Percentiles rank a stretch among this genome's conserved stretches.
These are phyloP conservation scores for Trichopria drosophilae DNA, from an alignment of 2,888 invertebrate genomes.

Conservation along the genomic window DNA sequence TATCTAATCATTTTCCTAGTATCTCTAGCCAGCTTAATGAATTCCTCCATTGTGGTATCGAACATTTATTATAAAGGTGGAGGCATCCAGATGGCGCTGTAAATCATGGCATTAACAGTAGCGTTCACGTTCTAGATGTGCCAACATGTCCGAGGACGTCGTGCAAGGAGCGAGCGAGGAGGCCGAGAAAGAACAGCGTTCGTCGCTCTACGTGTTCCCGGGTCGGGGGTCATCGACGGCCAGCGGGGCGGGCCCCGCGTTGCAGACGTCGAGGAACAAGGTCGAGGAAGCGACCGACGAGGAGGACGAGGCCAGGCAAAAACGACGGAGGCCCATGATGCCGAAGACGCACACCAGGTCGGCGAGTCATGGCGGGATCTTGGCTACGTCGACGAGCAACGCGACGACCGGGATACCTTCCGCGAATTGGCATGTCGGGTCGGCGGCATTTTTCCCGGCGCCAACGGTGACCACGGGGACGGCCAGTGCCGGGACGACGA, in stretches of 20 bases:
- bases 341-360: constrained; percentile 71
- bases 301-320: constrained; percentile 25
- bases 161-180: constrained; percentile 61
- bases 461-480: background rate
- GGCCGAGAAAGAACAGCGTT: constrained; percentile 44
- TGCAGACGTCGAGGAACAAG: constrained; percentile 7
- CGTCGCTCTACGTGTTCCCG: constrained; percentile 54
- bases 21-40: too few relatives aligned
- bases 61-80: too few relatives aligned
- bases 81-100: too few relatives aligned
- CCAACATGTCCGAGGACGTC: constrained; percentile 71
- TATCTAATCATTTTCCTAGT: too few relatives aligned
- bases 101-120: too few relatives aligned
- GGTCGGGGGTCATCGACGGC: constrained; percentile 37
- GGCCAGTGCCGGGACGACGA: background rate
- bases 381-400: constrained; percentile 54
- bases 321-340: constrained; percentile 27
- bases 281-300: constrained; percentile 18
- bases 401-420: constrained; percentile 52
- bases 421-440: constrained; percentile 36
- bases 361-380: constrained; percentile 81
- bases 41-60: too few relatives aligned
- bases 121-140: constrained; percentile 63
- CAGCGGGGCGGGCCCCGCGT: constrained; percentile 27
- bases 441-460: constrained; percentile 33